These are phyloP conservation scores for Metridium senile DNA, from an alignment of 92 coral and sea anemone genomes.

Conservation along the genomic window DNA sequence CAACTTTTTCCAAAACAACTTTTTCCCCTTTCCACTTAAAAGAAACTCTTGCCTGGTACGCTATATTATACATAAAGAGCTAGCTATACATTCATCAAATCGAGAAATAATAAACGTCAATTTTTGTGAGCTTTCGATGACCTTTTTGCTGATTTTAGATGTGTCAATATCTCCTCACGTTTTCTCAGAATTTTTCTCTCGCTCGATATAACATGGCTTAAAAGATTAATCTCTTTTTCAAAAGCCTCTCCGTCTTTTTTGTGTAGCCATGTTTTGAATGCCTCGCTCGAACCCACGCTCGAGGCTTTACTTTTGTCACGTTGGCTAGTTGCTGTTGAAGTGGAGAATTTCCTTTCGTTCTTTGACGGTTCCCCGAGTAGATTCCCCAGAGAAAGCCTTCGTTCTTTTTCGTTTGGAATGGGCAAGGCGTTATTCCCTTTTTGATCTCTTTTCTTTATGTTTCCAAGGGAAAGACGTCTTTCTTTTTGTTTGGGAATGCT, in stretches of 20 bases:
- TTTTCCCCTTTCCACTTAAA: too few relatives aligned
- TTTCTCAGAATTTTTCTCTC: slow-evolving; percentile 3
- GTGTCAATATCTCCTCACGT: neutral
- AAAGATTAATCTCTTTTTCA: slow-evolving; percentile 40
- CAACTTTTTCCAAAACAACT: too few relatives aligned
- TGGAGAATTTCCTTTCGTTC: neutral
- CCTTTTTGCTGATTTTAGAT: neutral
- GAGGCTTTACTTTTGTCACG: slow-evolving; percentile 6
- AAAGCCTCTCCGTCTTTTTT: slow-evolving; percentile 61
- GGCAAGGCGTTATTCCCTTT: neutral
- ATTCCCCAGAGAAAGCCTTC: neutral
- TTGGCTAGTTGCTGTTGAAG: neutral
- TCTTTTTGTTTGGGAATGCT: neutral
- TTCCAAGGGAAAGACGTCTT: slow-evolving; percentile 2
- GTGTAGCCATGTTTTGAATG: slow-evolving; percentile 48
- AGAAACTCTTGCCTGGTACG: too few relatives aligned
- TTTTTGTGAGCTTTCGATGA: neutral
- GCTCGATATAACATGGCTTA: slow-evolving; percentile 18
- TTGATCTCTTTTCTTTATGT: slow-evolving; percentile 11
- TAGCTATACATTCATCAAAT: too few relatives aligned
- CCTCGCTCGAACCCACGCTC: slow-evolving; percentile 8
- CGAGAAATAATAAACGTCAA: neutral
- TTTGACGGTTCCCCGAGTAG: neutral
- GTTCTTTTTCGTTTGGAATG: neutral
- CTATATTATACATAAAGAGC: too few relatives aligned